Evolutionary conservation across 2,888 invertebrate species (phyloP), one percentile per base, ranked within the genome.

Genomic region (Ephialtes manifestator): DNA sequence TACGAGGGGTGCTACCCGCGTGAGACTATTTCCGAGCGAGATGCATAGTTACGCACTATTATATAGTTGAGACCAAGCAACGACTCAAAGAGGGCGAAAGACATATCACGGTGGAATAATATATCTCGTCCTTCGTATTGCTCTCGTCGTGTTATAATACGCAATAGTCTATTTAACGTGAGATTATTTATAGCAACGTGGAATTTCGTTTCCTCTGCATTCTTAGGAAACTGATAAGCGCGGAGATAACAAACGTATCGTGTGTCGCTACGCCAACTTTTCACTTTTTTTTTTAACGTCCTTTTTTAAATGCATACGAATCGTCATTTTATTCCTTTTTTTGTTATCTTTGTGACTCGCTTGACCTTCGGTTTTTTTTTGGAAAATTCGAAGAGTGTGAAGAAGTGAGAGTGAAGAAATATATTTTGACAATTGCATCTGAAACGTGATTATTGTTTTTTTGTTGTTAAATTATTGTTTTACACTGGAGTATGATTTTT

Each of bases 11-110:
- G 76, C 76, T 74, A 75, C 72, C 72, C 78, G 81, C 85, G 85
- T 83, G 87, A 83, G 74, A 83, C 86, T 83, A 86, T 86, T 86
- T 86, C 83, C 81, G 78, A 81, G 84, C 77, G 76, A 86, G 83
- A 81, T 72, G 70, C 79, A 79, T 85, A 83, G 81, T 81, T 83
- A 81, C 67, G 72, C 63, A 51, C 60, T 65, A 35, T 76, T 63
- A 78, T 68, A 46, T 43, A 46, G 15, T 20, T 20, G 43, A 15
- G 35, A 46, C 20, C 20, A 20, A 20, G 67, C 10, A 53, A 63
- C n/a, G 71, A 63, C n/a, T 20, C 24, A 70, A 71, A 48, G 28
- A n/a, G 39, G 72, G 15, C 35, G 35, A 74, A 63, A 43, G 24
- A 31, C 55, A 58, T 43, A 70, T 80, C 46, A 63, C 48, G 24